Evolutionary conservation across 2,113 vertebrate genomes (phyloP).

Genomic region (Ifrita kowaldi): DNA sequence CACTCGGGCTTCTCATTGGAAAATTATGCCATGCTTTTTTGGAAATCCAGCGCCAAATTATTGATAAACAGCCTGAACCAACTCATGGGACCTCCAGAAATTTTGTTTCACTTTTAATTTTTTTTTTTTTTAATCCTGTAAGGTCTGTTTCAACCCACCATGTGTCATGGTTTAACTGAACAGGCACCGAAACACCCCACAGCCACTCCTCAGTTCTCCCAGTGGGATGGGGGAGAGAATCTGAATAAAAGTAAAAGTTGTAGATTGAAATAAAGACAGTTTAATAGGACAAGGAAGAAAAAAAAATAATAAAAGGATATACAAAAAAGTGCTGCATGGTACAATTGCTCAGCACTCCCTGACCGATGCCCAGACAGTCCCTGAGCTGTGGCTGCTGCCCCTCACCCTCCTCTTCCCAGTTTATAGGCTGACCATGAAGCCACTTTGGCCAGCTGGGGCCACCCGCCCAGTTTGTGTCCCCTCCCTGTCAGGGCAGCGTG

Average conservation of each 20-base stretch:
- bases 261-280: background rate
- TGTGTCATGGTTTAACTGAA: rapidly evolving
- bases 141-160: background rate
- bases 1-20: conserved; percentile 80
- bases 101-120: conserved; percentile 11
- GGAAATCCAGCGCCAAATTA: conserved; percentile 79
- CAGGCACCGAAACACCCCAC: background rate
- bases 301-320: background rate
- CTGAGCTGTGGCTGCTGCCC: background rate
- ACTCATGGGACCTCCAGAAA: background rate
- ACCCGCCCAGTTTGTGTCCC: background rate
- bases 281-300: background rate
- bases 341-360: background rate
- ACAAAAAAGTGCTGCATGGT: background rate
- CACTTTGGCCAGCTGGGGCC: background rate
- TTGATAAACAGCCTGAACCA: conserved; percentile 38
- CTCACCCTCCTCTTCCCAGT: background rate
- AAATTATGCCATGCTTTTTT: conserved; percentile 76
- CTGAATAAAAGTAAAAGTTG: background rate
- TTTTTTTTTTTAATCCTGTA: background rate
- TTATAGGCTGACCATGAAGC: background rate
- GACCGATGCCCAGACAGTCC: background rate
- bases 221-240: background rate
- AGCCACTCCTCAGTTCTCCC: background rate
- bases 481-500: background rate